Evolutionary conservation across 2,113 vertebrate species (phyloP).

Genomic region (Hippocampus guttulatus): DNA sequence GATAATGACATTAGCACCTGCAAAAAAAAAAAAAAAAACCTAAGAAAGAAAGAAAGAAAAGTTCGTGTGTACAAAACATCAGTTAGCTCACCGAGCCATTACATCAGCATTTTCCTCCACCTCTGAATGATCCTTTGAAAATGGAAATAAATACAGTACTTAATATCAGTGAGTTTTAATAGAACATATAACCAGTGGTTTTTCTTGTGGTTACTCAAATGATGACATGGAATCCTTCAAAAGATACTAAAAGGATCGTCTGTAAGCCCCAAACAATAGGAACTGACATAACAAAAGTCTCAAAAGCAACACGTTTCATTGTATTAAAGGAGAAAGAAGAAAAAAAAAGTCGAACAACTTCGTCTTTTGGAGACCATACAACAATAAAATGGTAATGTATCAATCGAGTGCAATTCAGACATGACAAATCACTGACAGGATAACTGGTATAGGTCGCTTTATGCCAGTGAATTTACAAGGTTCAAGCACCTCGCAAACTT

Average conservation of each 20-base stretch:
- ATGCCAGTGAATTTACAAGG: slow-evolving; percentile 4
- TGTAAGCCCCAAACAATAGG: neutral
- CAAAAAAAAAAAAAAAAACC: neutral
- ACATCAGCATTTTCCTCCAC: neutral
- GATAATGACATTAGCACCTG: neutral
- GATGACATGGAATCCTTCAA: neutral
- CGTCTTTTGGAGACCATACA: neutral
- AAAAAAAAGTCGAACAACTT: neutral
- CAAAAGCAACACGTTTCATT: neutral
- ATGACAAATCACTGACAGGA: neutral
- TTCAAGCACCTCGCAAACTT: slow-evolving; percentile 2
- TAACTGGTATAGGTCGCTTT: neutral
- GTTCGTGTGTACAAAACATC: neutral
- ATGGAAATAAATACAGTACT: neutral
- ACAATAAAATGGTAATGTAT: neutral
- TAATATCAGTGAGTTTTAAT: neutral
- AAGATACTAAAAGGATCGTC: neutral
- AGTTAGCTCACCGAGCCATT: neutral
- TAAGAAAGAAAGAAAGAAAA: neutral
- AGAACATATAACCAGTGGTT: neutral
- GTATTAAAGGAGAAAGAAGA: neutral
- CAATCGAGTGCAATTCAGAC: neutral
- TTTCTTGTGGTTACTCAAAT: neutral
- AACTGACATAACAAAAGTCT: neutral
- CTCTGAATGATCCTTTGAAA: neutral